Evolutionary conservation across 1,140 invertebrate genomes (phyloP), one percentile per base, ranked within the genome.

Genomic region (Scaptomyza pallida): DNA sequence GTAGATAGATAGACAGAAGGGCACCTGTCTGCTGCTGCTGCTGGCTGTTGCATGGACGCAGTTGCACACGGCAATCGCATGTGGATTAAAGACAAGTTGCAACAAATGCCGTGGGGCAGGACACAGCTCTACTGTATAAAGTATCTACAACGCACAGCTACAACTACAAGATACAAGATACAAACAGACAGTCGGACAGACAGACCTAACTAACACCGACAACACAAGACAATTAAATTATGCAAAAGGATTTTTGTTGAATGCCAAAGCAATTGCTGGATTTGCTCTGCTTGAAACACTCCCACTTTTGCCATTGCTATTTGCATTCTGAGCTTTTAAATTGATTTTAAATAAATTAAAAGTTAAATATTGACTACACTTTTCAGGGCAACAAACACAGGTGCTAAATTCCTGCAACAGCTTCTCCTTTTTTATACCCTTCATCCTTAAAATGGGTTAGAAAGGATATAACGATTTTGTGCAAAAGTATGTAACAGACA

Each of bases 341-440:
- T 82, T 77, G 65, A 74, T 60, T 67, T 74, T 82, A 81, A 82
- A 82, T 81, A 81, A 82, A 82, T 82, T 68, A 82, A 68, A 75
- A 74, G 15, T 59, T 80, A 81, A 76, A 73, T 69, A 77, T 82
- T 82, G 61, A 77, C 69, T 67, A 44, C 10, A 23, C 30, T 50
- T 26, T 26, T 26, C n/a, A 26, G 6, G 21, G 21, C 21, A 23
- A 26, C 2, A n/a, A n/a, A n/a, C n/a, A n/a, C 19, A 71, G 62
- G 61, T 72, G 62, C 61, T 40, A 72, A 59, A 45, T 54, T 15
- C 5, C 10, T 21, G 26, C n/a, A 9, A 2, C 15, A 10, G 16
- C 26, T 1, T 0, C 6, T 3, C 37, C 6, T 45, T 5, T 45
- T 30, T 5, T 17, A 21, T 44, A n/a, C n/a, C n/a, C n/a, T n/a